A percentile compares a stretch with the other conserved stretches of the same genome.
Conservation (phyloP, 1,140 invertebrate genomes). For the Heliconius himera region DNA sequence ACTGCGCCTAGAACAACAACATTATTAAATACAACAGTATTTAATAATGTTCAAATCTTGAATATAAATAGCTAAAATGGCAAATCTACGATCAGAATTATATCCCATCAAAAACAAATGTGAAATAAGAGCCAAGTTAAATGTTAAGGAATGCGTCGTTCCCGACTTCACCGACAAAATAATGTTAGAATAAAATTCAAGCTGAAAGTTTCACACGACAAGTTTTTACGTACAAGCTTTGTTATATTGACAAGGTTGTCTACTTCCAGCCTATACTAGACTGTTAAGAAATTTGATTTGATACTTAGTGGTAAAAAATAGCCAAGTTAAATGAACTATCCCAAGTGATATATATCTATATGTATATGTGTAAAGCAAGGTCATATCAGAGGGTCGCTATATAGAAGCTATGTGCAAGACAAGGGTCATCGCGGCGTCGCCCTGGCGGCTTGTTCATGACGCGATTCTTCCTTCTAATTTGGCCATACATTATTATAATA, state of each 20-base stretch:
- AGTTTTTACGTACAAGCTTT: too few relatives aligned
- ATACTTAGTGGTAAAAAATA: too few relatives aligned
- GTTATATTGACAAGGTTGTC: too few relatives aligned
- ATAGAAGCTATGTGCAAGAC: background rate
- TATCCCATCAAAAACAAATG: background rate
- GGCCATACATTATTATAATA: background rate
- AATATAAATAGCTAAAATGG: background rate
- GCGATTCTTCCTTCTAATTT: slow-evolving; percentile 3
- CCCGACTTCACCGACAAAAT: too few relatives aligned
- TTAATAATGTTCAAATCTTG: background rate
- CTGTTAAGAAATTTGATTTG: too few relatives aligned
- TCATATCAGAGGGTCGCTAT: background rate
- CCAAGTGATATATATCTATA: too few relatives aligned
- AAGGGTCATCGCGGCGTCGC: background rate
- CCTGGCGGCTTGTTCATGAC: background rate
- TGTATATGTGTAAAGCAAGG: background rate
- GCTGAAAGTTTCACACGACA: too few relatives aligned
- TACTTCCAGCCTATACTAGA: too few relatives aligned
- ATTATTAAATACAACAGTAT: background rate
- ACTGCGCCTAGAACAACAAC: background rate
- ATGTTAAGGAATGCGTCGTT: too few relatives aligned
- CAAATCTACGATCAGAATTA: background rate
- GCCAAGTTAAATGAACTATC: too few relatives aligned
- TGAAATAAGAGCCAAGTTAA: background rate
- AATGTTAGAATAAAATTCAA: too few relatives aligned